phyloP scores from a whole-genome alignment of 2,797 vertebrate species.

The Lerista edwardsae region DNA sequence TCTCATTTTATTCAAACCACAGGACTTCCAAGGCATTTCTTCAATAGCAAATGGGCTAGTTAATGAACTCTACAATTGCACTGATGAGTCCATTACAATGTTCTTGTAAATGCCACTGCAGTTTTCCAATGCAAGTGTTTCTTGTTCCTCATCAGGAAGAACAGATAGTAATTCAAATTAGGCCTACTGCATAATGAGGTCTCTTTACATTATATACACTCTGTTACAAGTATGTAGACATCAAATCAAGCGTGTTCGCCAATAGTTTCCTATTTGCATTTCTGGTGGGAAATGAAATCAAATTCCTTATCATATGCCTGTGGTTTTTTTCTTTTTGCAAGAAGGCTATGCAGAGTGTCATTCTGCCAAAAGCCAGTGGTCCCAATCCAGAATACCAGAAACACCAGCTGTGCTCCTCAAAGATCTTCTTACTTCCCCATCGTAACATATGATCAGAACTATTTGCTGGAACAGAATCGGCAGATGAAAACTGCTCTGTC shows the following conservation, averaged over 20 bases:
- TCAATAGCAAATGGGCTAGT: background rate
- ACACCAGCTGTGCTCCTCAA: background rate
- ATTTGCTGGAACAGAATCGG: no score
- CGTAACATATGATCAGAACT: background rate
- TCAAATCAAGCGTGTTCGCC: slow-evolving; percentile 42
- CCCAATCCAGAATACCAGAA: background rate
- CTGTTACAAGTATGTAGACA: slow-evolving; percentile 48
- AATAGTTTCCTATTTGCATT: background rate
- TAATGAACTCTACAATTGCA: slow-evolving; percentile 36
- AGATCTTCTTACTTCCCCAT: background rate
- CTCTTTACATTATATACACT: slow-evolving; percentile 43
- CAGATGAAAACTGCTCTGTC: no score
- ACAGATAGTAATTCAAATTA: slow-evolving; percentile 64
- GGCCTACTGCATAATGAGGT: slow-evolving; percentile 50
- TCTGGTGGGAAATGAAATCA: slow-evolving; percentile 18
- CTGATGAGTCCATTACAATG: slow-evolving; percentile 21
- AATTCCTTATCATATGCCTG: slow-evolving; percentile 28
- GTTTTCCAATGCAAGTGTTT: slow-evolving; percentile 15
- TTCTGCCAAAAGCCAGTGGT: slow-evolving; percentile 13
- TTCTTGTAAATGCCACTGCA: slow-evolving; percentile 22
- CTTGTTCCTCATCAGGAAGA: slow-evolving; percentile 42
- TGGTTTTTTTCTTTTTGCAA: slow-evolving; percentile 5
- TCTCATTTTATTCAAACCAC: slow-evolving; percentile 1
- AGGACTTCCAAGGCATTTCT: background rate
- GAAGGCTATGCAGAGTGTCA: background rate